Percentiles rank a stretch among this genome's conserved stretches.
These are phyloP conservation scores for Plebejus anna DNA, from an alignment of 2,888 invertebrate genomes.

Conservation along the genomic window DNA sequence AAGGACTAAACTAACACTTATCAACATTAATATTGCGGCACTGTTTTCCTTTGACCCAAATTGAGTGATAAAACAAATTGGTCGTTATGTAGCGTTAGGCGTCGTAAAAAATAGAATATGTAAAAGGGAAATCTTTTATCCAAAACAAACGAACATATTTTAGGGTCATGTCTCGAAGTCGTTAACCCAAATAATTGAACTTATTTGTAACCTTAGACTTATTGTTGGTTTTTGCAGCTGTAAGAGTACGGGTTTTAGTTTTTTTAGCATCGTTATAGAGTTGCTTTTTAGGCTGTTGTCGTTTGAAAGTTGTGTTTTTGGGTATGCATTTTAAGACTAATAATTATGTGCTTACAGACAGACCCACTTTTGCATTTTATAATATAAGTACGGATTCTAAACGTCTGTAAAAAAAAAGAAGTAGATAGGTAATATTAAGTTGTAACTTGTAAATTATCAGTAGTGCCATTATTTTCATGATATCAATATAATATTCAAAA, in stretches of 20 bases:
- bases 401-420: too few species aligned
- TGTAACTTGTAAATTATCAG: too few species aligned
- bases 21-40: background rate
- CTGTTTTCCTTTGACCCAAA: background rate
- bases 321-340: too few species aligned
- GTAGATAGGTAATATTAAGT: too few species aligned
- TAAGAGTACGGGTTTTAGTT: background rate
- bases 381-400: too few species aligned
- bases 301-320: too few species aligned
- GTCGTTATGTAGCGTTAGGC: background rate
- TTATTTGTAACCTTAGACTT: background rate
- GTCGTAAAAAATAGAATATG: conserved; percentile 17
- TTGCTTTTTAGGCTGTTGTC: too few species aligned
- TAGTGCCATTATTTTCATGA: too few species aligned
- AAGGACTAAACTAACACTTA: background rate
- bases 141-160: background rate
- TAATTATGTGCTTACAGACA: too few species aligned
- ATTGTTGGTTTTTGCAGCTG: conserved; percentile 1
- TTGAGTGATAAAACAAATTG: conserved; percentile 1
- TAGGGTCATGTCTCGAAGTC: background rate
- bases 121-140: conserved; percentile 15
- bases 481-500: background rate
- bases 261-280: background rate
- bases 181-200: conserved; percentile 22
- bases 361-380: too few species aligned